phyloP scores from a whole-genome alignment of 1,140 invertebrate genomes.

The Drosophila subpulchrella region DNA sequence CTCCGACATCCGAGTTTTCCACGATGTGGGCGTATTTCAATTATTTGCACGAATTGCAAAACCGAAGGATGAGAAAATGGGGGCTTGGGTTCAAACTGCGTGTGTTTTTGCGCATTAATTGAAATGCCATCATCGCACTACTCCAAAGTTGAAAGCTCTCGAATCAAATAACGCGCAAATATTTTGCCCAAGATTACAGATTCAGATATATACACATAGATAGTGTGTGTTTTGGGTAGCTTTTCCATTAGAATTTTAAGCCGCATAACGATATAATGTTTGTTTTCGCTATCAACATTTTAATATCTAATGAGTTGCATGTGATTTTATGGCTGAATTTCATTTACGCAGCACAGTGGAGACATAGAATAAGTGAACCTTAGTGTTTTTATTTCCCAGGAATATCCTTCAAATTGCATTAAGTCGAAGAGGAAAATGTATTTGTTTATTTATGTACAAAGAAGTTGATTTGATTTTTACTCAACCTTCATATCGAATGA shows the following conservation, averaged over 20 bases:
- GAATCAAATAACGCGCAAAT: conserved; percentile 22
- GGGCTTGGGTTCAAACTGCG: conserved; percentile 9
- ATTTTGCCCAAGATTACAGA: conserved; percentile 32
- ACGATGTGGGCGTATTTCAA: conserved; percentile 71
- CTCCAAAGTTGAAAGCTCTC: conserved; percentile 26
- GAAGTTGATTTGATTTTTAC: conserved; percentile 29
- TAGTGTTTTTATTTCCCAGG: not conserved
- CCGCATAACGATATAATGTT: conserved; percentile 18
- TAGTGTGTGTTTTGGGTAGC: conserved; percentile 1
- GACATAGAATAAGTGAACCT: conserved; percentile 3
- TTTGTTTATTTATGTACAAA: conserved; percentile 24
- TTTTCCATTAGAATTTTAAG: conserved; percentile 19
- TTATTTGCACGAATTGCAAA: conserved; percentile 69
- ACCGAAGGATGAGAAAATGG: not conserved
- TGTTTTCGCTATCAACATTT: conserved; percentile 41
- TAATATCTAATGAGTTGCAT: conserved; percentile 47
- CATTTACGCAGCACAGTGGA: not conserved
- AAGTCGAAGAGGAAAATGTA: conserved; percentile 8
- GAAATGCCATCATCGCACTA: conserved; percentile 51
- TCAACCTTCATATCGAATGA: conserved; percentile 26
- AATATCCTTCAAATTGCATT: too few species aligned
- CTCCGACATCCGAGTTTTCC: conserved; percentile 8
- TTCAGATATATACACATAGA: conserved; percentile 15
- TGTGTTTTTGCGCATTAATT: conserved; percentile 65
- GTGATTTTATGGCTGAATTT: conserved; percentile 39